Percentiles rank a stretch among this genome's conserved stretches.
These are phyloP conservation scores for Drosophila obscura DNA, from an alignment of 1,140 invertebrate species.

Conservation along the genomic window DNA sequence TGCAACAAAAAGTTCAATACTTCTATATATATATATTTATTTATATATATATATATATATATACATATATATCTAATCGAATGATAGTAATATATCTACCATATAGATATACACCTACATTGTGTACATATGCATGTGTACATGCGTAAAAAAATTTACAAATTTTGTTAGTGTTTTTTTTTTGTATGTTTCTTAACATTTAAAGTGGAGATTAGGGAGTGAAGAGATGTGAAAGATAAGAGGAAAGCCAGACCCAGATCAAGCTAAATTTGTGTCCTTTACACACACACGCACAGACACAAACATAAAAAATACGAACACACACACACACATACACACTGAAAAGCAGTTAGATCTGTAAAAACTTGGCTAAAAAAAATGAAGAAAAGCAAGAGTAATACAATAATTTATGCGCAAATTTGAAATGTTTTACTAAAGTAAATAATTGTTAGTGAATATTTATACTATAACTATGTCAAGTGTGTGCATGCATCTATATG, in stretches of 20 bases:
- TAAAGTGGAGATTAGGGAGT: not conserved
- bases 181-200: constrained; percentile 64
- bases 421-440: constrained; percentile 81
- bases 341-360: constrained; percentile 14
- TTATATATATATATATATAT: constrained; percentile 9
- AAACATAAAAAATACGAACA: constrained; percentile 14
- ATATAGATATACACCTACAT: constrained; percentile 33
- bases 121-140: constrained; percentile 19
- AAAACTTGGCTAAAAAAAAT: constrained; percentile 19
- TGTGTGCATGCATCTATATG: constrained; percentile 44
- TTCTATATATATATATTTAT: constrained; percentile 32
- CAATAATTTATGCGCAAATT: constrained; percentile 82
- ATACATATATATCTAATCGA: not conserved
- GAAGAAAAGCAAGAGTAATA: constrained; percentile 55
- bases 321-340: constrained; percentile 21
- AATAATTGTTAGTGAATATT: constrained; percentile 83
- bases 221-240: constrained; percentile 7
- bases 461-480: constrained; percentile 49
- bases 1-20: constrained; percentile 55
- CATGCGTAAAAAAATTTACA: constrained; percentile 12
- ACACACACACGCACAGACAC: constrained; percentile 23
- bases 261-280: constrained; percentile 45
- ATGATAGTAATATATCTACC: constrained; percentile 34
- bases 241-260: constrained; percentile 21
- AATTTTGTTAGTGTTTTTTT: constrained; percentile 63